Evolutionary conservation across 1,140 invertebrate species (phyloP).

Genomic region (Maconellicoccus hirsutus): DNA sequence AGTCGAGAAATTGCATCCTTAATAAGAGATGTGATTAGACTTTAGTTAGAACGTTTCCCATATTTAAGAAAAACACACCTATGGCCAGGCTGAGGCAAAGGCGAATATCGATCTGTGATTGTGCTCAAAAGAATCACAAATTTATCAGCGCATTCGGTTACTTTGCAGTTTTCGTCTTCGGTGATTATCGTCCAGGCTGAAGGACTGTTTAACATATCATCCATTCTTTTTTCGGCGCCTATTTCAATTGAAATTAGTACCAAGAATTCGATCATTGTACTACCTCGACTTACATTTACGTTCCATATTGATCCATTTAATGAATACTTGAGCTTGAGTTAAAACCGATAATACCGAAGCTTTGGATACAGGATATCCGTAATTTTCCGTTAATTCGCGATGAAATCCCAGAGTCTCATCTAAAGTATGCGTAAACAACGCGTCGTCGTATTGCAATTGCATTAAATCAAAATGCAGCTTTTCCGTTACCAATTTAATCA

Average conservation of each 20-base stretch:
- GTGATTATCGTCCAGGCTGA: slow-evolving; percentile 54
- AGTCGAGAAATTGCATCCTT: slow-evolving; percentile 70
- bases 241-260: background rate
- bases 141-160: slow-evolving; percentile 63
- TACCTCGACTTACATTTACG: slow-evolving; percentile 78
- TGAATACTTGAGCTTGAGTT: slow-evolving; percentile 67
- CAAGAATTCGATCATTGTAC: background rate
- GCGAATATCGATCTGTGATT: slow-evolving; percentile 75
- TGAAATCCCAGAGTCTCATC: slow-evolving; percentile 72
- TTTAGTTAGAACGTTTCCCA: too few species aligned
- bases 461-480: slow-evolving; percentile 70
- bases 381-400: slow-evolving; percentile 40
- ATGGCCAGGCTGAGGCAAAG: slow-evolving; percentile 70
- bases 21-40: too few species aligned
- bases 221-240: slow-evolving; percentile 84
- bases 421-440: slow-evolving; percentile 73
- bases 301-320: slow-evolving; percentile 78
- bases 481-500: slow-evolving; percentile 70
- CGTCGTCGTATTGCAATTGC: slow-evolving; percentile 66
- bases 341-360: slow-evolving; percentile 62
- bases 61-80: too few species aligned
- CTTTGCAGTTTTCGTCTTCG: slow-evolving; percentile 51
- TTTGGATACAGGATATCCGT: slow-evolving; percentile 51
- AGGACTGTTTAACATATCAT: slow-evolving; percentile 56
- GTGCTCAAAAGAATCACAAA: slow-evolving; percentile 68